Evolutionary conservation across 2,888 invertebrate genomes (phyloP), one percentile per base, ranked within the genome.

Genomic region (Brenthis daphne): DNA sequence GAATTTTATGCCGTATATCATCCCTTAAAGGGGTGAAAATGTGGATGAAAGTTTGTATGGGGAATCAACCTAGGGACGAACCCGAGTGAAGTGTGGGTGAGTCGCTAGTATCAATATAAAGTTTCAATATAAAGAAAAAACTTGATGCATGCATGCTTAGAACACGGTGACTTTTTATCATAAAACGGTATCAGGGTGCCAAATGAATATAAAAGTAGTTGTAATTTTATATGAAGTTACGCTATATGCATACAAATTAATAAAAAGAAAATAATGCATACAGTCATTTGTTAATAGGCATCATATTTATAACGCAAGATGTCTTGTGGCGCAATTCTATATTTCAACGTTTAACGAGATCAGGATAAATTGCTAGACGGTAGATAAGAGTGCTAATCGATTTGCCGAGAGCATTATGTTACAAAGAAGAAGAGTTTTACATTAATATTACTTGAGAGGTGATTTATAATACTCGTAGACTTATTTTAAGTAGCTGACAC

Each of bases 321-420:
- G 50, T 58, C 43, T 51, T 47, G 53, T 65, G 16, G 67, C 48
- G 47, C 24, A 65, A 60, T 58, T 63, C 65, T 55, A 70, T 70
- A 64, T 69, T 72, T 72, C 65, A 72, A 68, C 65, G 57, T 48
- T 55, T 54, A 58, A 66, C 57, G 20, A 61, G 73, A 72, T 70
- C 63, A 51, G 65, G 71, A 75, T 75, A 69, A 73, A 73, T 75
- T 57, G 66, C 57, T 47, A 61, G 63, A 64, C 57, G 47, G 67
- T 71, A 57, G 68, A 60, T 69, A 56, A 58, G 65, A 72, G 72
- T 66, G 66, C 58, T 71, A 70, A 70, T 70, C 68, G 70, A 68
- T 70, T 70, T 57, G 70, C 57, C 14, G 64, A 48, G 55, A 65
- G 65, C 68, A 70, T 61, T 57, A 57, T 60, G 57, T 51, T 66